Base-by-base conservation (phyloP, 2,113 vertebrate species). In the Aplodontia rufa region DNA sequence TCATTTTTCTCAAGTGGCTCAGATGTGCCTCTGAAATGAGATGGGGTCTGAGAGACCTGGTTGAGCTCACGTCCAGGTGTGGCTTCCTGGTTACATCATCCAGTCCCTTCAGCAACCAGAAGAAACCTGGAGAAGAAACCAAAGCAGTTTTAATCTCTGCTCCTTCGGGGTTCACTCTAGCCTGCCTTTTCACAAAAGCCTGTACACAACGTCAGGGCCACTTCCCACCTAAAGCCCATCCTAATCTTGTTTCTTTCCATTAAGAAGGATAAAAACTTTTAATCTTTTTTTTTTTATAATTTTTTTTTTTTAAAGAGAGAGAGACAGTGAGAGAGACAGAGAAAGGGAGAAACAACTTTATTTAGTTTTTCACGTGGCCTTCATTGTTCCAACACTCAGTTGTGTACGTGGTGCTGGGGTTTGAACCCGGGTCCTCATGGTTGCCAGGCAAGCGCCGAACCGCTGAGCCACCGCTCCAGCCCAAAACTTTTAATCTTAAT, bases 71-170 rank as follows among this genome's bases (percentile, higher is more conserved):
- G 35, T 69, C 62, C 53, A 79, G 93, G 19, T 14, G 74, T 20
- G 71, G 30, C 37, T 79, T 97, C 74, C 69, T 9, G 69, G 45
- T 87, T 13, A 74, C 94, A 93, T 91, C 10, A 22, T 64, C 30
- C 17, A 69, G 10, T 49, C 78, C 42, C 75, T 95, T 98, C 95
- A 87, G 84, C 88, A 72, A 14, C 35, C 13, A 79, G n/a, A 75
- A 80, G 40, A 95, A 94, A 97, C 93, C 98, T 99, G 97, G 79
- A 96, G 55, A 66, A 97, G 90, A 98, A 86, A 98, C 22, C 98
- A 98, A 95, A 97, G 94, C 95, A 24, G 51, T 97, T 96, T 97
- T 87, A 35, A 78, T 95, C 87, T 88, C 90, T 84, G 71, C 37
- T 32, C 93, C 94, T 89, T 64, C 75, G 81, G 87, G 80, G 85